Conservation (phyloP, 2,113 vertebrate species). For the Proteles cristata region DNA sequence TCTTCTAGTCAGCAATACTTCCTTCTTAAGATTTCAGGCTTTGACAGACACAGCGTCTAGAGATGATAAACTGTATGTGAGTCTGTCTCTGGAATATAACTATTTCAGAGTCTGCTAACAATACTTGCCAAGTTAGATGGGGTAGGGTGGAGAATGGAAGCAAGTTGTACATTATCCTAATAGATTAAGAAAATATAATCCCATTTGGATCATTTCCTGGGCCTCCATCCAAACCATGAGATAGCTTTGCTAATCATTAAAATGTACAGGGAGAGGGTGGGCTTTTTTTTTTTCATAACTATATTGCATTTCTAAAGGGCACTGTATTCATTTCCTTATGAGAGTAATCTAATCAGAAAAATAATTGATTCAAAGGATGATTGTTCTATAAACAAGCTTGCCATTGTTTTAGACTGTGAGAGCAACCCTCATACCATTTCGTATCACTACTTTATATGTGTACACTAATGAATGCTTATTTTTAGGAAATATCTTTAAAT, state of each 20-base stretch:
- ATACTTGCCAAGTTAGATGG: slow-evolving; percentile 73
- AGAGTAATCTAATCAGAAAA: slow-evolving; percentile 78
- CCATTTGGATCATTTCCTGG: slow-evolving; percentile 81
- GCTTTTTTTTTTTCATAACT: slow-evolving; percentile 46
- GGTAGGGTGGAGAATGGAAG: slow-evolving; percentile 6
- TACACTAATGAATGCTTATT: slow-evolving; percentile 48
- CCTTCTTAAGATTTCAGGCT: slow-evolving; percentile 63
- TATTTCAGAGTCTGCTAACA: slow-evolving; percentile 63
- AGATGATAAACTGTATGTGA: slow-evolving; percentile 63
- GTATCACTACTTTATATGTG: slow-evolving; percentile 13
- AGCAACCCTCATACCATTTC: slow-evolving; percentile 23
- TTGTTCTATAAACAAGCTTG: slow-evolving; percentile 68
- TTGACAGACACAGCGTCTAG: slow-evolving; percentile 62
- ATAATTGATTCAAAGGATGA: slow-evolving; percentile 76
- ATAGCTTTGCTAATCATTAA: slow-evolving; percentile 80
- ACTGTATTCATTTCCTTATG: slow-evolving; percentile 77
- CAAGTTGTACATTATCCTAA: slow-evolving; percentile 79
- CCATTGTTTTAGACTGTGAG: slow-evolving; percentile 62
- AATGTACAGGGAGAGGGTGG: slow-evolving; percentile 70
- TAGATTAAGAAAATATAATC: slow-evolving; percentile 83
- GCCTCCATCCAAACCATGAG: slow-evolving; percentile 80
- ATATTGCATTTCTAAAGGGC: slow-evolving; percentile 80
- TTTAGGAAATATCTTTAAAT: slow-evolving; percentile 63
- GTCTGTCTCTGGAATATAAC: slow-evolving; percentile 62
- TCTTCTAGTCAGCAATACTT: slow-evolving; percentile 58